These are phyloP conservation scores for Hemicrepidius hirtus DNA, from an alignment of 2,888 invertebrate species.

Conservation along the genomic window DNA sequence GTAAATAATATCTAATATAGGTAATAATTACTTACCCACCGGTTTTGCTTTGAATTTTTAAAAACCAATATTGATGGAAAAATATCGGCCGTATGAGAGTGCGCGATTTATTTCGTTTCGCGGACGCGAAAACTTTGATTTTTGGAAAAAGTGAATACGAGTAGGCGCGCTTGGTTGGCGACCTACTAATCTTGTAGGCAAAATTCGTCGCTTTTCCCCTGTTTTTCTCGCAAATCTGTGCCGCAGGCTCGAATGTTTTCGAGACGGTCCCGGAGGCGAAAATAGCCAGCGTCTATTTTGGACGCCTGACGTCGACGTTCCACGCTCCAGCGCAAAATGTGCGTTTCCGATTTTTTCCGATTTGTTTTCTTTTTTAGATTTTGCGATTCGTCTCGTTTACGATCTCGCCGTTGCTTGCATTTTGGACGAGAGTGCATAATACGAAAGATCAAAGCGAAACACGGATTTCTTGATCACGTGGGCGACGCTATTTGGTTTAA, in stretches of 20 bases:
- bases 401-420: no score
- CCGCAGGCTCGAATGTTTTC: conserved; percentile 54
- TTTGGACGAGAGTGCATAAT: no score
- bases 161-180: conserved; percentile 10
- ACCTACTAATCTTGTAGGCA: conserved; percentile 10
- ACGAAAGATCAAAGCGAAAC: background rate
- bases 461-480: background rate
- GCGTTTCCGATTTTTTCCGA: conserved; percentile 43
- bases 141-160: conserved; percentile 1
- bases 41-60: no score
- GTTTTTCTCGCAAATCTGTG: conserved; percentile 28
- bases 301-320: conserved; percentile 60
- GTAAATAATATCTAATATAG: no score
- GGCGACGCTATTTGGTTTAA: background rate
- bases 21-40: no score
- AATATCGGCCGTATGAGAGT: no score
- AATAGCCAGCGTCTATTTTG: conserved; percentile 60
- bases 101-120: background rate
- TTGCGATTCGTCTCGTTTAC: background rate
- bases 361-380: conserved; percentile 31
- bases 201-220: conserved; percentile 3
- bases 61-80: no score
- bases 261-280: conserved; percentile 48
- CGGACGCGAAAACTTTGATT: background rate
- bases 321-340: conserved; percentile 45